Percentiles rank a stretch among this genome's conserved stretches.
Evolutionary conservation across 2,113 vertebrate species (phyloP).

Genomic region (Daubentonia madagascariensis): DNA sequence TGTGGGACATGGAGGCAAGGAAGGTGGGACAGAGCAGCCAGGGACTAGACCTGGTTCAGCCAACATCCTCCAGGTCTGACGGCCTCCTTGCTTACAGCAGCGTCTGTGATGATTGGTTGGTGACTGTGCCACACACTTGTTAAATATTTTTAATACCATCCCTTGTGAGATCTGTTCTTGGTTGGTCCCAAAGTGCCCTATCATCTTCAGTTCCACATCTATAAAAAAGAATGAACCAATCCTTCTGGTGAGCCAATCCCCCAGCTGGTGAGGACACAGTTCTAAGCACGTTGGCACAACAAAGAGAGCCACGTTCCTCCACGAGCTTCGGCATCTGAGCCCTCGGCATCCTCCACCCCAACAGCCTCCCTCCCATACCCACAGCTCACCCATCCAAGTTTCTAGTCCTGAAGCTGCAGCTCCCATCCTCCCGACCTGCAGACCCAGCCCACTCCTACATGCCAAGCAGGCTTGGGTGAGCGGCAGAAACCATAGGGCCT

Average conservation of each 20-base stretch:
- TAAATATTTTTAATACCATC: neutral
- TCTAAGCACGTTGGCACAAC: neutral
- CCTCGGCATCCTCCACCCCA: neutral
- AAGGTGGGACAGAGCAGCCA: neutral
- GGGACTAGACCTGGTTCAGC: neutral
- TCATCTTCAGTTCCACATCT: neutral
- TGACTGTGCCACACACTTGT: neutral
- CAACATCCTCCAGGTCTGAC: fast-evolving
- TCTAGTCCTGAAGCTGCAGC: neutral
- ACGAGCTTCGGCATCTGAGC: neutral
- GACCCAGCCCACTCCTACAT: neutral
- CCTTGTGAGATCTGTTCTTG: neutral
- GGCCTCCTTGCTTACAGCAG: neutral
- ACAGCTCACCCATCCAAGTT: neutral
- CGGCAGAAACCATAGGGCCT: neutral
- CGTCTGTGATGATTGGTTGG: neutral
- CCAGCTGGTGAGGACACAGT: neutral
- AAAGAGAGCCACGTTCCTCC: neutral
- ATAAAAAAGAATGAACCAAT: neutral
- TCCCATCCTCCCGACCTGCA: neutral
- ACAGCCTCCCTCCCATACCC: neutral
- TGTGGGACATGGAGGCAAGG: neutral
- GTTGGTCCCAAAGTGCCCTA: neutral
- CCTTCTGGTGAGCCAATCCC: no score
- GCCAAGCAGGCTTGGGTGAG: neutral